These are phyloP conservation scores for Amitus sp. DNA, from an alignment of 2,888 invertebrate genomes.

Conservation along the genomic window DNA sequence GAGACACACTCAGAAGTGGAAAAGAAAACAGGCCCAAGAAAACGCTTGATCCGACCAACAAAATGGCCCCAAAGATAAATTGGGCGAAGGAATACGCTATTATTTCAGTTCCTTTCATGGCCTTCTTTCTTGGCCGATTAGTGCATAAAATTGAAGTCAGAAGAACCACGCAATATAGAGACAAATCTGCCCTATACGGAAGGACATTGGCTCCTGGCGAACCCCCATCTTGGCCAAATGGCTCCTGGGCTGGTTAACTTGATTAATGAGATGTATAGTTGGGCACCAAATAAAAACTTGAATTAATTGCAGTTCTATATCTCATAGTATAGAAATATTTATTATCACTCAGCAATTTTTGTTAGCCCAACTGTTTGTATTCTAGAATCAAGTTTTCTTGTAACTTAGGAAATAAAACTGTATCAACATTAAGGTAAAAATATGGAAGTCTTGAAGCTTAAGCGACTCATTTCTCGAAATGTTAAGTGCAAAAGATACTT, in stretches of 20 bases:
- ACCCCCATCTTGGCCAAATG: slow-evolving; percentile 79
- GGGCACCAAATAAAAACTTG: slow-evolving; percentile 8
- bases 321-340: too few relatives aligned
- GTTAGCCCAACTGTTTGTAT: too few relatives aligned
- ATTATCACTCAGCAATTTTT: too few relatives aligned
- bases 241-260: slow-evolving; percentile 10
- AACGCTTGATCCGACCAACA: slow-evolving; percentile 3
- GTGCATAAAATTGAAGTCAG: slow-evolving; percentile 77
- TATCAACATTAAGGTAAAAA: too few relatives aligned
- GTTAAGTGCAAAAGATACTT: too few relatives aligned
- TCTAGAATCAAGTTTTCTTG: too few relatives aligned
- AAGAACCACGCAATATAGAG: slow-evolving; percentile 78
- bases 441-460: too few relatives aligned
- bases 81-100: slow-evolving; percentile 69
- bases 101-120: slow-evolving; percentile 69
- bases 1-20: slow-evolving; percentile 79
- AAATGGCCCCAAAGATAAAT: slow-evolving; percentile 48
- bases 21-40: slow-evolving; percentile 63
- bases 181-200: slow-evolving; percentile 83
- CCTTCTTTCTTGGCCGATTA: slow-evolving; percentile 72
- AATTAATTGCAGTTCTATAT: neutral
- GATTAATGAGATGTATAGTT: slow-evolving; percentile 10
- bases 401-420: too few relatives aligned
- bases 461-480: too few relatives aligned
- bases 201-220: slow-evolving; percentile 73